These are phyloP conservation scores for Ageneiosus marmoratus DNA, from an alignment of 2,113 vertebrate species.

Conservation along the genomic window DNA sequence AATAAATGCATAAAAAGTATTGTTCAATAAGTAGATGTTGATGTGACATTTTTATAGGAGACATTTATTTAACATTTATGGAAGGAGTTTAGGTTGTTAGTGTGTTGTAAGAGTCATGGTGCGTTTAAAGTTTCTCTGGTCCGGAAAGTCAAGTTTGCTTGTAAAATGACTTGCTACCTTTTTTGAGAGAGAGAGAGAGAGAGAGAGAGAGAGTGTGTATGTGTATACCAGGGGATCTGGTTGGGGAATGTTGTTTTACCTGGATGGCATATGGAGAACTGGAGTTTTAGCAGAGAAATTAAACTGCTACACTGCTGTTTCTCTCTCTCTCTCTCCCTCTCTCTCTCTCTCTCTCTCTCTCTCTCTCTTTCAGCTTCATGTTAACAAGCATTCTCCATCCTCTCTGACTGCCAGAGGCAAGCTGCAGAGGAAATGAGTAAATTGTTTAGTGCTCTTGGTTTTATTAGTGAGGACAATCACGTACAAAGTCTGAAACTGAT, in stretches of 20 bases:
- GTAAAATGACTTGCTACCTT: not conserved
- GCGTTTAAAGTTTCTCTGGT: not conserved
- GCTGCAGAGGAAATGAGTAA: constrained; percentile 62
- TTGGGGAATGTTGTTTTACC: not conserved
- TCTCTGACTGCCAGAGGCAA: constrained; percentile 51
- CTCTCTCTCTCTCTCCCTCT: not conserved
- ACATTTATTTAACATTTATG: not conserved
- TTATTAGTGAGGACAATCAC: constrained; percentile 50
- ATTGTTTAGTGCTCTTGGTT: constrained; percentile 61
- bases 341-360: not conserved
- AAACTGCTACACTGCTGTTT: not conserved
- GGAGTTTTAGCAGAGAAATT: constrained; percentile 42
- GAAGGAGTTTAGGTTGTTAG: not conserved
- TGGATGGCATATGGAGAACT: not conserved
- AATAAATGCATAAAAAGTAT: not conserved
- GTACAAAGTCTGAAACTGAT: constrained; percentile 18
- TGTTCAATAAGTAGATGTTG: not conserved
- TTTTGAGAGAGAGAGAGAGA: no score
- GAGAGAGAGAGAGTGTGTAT: not conserved
- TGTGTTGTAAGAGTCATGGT: not conserved
- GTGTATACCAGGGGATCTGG: not conserved
- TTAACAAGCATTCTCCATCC: constrained; percentile 62
- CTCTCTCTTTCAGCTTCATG: constrained; percentile 36
- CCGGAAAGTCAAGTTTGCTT: not conserved
- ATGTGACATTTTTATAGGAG: not conserved